Percentiles rank a stretch among this genome's conserved stretches.
Evolutionary conservation across 2,797 vertebrate genomes (phyloP).

Genomic region (Sebastiscus tertius): DNA sequence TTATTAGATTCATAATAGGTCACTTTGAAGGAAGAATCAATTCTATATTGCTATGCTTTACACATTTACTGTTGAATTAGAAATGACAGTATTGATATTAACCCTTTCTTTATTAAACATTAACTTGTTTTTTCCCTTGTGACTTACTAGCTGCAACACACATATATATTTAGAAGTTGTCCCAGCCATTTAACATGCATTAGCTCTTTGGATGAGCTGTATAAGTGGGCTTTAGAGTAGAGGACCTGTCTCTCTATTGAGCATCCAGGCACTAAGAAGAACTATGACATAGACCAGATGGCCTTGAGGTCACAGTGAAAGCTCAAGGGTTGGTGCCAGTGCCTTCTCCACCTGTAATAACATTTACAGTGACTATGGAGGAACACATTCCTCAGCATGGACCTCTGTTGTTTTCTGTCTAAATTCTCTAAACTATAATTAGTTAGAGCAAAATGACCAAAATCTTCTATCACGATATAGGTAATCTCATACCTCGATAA

Average conservation of each 20-base stretch:
- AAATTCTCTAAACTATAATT: too few species aligned
- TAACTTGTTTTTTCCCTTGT: neutral
- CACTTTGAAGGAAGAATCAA: constrained; percentile 1
- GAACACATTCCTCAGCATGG: neutral
- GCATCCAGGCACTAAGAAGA: neutral
- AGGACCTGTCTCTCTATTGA: neutral
- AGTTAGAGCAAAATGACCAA: neutral
- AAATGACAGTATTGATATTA: constrained; percentile 5
- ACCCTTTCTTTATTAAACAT: neutral
- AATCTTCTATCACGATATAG: neutral
- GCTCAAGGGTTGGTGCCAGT: neutral
- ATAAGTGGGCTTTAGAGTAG: neutral
- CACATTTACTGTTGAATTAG: neutral
- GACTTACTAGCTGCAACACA: neutral
- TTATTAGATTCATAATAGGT: constrained; percentile 16
- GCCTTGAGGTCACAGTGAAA: constrained; percentile 22
- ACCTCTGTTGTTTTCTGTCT: neutral
- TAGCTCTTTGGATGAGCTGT: neutral
- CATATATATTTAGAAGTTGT: neutral
- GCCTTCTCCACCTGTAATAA: neutral
- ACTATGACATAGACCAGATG: constrained; percentile 25
- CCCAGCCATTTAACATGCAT: neutral
- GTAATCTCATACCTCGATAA: too few species aligned
- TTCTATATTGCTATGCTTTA: neutral
- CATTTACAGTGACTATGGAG: constrained; percentile 18